phyloP scores from a whole-genome alignment of 2,113 vertebrate genomes.

The Gorsachius goisagi region DNA sequence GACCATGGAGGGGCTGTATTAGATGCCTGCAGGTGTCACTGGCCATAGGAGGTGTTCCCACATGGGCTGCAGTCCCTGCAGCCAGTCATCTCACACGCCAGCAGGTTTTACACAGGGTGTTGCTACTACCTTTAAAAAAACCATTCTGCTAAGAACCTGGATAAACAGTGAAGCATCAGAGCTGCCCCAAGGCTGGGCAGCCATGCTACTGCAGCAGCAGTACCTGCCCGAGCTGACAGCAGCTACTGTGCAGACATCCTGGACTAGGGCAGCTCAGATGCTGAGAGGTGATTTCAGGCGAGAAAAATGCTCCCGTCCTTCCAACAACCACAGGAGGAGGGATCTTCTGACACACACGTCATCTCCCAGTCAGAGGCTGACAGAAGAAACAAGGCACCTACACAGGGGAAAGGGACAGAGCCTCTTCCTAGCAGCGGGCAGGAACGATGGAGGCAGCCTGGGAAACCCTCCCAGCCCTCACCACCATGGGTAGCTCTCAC shows the following conservation, averaged over 20 bases:
- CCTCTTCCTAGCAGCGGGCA: background rate
- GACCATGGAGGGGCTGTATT: background rate
- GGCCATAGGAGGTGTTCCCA: background rate
- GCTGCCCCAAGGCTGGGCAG: background rate
- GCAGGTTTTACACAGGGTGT: background rate
- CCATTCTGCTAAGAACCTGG: background rate
- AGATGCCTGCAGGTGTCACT: background rate
- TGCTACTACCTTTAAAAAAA: background rate
- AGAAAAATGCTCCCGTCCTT: slow-evolving; percentile 32
- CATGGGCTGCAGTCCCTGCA: background rate
- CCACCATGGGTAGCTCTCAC: accelerated
- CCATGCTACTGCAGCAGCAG: background rate
- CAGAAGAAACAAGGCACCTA: background rate
- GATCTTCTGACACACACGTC: background rate
- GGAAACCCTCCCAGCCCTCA: background rate
- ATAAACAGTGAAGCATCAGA: background rate
- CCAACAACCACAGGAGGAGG: slow-evolving; percentile 1
- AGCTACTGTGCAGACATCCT: background rate
- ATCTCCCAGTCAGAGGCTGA: background rate
- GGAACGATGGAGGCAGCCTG: accelerated
- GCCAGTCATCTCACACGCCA: accelerated
- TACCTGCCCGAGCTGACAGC: background rate
- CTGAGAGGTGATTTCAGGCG: background rate
- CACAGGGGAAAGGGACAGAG: background rate
- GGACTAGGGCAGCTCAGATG: background rate